Conservation (phyloP, 2,888 invertebrate genomes). For the Volucella inanis region DNA sequence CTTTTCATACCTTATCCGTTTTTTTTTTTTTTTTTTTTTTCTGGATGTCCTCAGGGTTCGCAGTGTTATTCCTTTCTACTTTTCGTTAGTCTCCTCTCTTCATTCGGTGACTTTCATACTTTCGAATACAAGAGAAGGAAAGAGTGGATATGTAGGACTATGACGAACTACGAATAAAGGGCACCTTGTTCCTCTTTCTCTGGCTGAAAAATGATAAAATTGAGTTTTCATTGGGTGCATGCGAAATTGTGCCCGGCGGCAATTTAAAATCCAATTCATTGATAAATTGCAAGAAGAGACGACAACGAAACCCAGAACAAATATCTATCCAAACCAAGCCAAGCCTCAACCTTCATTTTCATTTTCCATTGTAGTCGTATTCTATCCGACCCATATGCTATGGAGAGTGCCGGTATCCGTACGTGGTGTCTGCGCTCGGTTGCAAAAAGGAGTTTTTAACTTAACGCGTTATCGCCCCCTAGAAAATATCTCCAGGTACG, state of each 20-base stretch:
- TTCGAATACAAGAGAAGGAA: too few species aligned
- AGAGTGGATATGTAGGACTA: background rate
- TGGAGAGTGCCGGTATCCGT: too few species aligned
- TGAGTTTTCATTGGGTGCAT: slow-evolving; percentile 72
- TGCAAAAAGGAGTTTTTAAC: slow-evolving; percentile 25
- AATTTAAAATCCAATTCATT: slow-evolving; percentile 75
- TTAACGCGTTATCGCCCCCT: slow-evolving; percentile 44
- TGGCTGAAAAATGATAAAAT: slow-evolving; percentile 57
- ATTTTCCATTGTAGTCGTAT: too few species aligned
- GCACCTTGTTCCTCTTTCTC: slow-evolving; percentile 15
- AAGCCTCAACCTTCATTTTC: slow-evolving; percentile 23
- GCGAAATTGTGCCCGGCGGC: slow-evolving; percentile 67
- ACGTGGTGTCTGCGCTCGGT: slow-evolving; percentile 20
- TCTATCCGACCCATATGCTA: too few species aligned
- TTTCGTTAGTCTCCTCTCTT: background rate
- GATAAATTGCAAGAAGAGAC: slow-evolving; percentile 67
- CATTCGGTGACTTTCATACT: too few species aligned
- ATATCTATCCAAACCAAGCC: too few species aligned
- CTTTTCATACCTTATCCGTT: slow-evolving; percentile 36
- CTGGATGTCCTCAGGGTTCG: slow-evolving; percentile 40
- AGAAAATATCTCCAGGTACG: background rate
- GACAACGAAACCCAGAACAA: slow-evolving; percentile 27
- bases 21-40: background rate
- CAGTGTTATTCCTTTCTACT: slow-evolving; percentile 2
- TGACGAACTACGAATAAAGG: slow-evolving; percentile 15